Evolutionary conservation across 2,113 vertebrate genomes (phyloP), one percentile per base, ranked within the genome.

Genomic region (Ciconia maguari): DNA sequence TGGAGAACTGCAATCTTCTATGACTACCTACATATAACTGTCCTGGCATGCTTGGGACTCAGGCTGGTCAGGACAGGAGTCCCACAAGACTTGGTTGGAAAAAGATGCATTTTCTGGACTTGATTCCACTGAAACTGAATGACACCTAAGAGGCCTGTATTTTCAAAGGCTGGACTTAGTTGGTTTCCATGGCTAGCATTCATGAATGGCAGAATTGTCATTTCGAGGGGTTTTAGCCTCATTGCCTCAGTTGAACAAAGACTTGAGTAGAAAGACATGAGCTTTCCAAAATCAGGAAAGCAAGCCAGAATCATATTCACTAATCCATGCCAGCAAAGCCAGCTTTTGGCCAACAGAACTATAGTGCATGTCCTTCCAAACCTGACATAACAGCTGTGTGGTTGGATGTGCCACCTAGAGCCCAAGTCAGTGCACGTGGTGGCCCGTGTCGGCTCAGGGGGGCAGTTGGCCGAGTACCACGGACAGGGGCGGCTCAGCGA

Each of bases 371-470:
- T 75, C 27, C 42, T 70, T 90, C 36, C 48, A 74, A 65, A 38
- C 42, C 22, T 54, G 52, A 5, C 0, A 0, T n/a, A 44, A 57
- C 46, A 19, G 16, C 30, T 41, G 3, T 30, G 21, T 32, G 11
- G 10, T 13, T 48, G 30, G 42, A 60, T 79, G 11, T 82, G n/a
- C 34, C 26, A 46, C 34, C 15, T 49, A 14, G 41, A 65, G 20
- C 32, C 58, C 32, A 58, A 27, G 26, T 15, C 12, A 8, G 13
- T 46, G 27, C 3, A 6, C 0, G 0, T 25, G 29, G 17, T 30
- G 62, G 44, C 27, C 58, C 0, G 0, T 34, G 36, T 13, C 1
- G 6, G 30, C 36, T 6, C 1, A 38, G 38, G 0, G 9, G 22
- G 22, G 8, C 69, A 2, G 3, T 44, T 85, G n/a, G 1, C 7